phyloP scores from a whole-genome alignment of 2,888 invertebrate genomes.

The Stenichneumon culpator region DNA sequence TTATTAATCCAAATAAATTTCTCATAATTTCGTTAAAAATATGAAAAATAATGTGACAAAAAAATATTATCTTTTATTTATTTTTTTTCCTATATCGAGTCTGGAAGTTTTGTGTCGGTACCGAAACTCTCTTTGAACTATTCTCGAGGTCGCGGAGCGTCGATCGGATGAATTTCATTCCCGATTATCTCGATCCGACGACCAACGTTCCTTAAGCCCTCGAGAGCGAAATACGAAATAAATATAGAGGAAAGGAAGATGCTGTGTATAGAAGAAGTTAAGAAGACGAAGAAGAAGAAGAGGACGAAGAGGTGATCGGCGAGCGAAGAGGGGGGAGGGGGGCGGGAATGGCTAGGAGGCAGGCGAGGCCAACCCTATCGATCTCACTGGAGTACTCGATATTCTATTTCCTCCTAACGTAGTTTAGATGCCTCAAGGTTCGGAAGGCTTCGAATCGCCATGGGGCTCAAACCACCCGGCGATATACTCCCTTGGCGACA shows the following conservation, averaged over 20 bases:
- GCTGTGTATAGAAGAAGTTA: not conserved
- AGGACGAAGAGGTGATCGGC: not conserved
- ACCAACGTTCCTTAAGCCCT: not conserved
- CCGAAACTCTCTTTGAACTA: not conserved
- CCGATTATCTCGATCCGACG: conserved; percentile 34
- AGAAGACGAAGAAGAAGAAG: conserved; percentile 1
- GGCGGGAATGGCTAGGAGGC: not conserved
- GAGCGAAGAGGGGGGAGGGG: not conserved
- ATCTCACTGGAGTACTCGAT: conserved; percentile 66
- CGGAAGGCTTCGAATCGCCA: conserved; percentile 56
- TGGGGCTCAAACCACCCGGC: conserved; percentile 29
- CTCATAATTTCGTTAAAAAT: too few relatives aligned
- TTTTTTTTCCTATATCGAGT: too few relatives aligned
- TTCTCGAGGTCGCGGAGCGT: not conserved
- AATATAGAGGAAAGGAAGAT: not conserved
- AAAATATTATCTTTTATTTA: too few relatives aligned
- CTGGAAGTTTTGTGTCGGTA: not conserved
- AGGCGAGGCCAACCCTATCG: conserved; percentile 53
- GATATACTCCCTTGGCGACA: conserved; percentile 43
- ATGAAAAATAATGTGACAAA: too few relatives aligned
- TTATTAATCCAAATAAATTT: too few relatives aligned
- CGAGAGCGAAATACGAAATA: not conserved
- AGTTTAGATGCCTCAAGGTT: conserved; percentile 73
- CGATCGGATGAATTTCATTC: conserved; percentile 48
- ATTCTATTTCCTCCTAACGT: conserved; percentile 77